Percentiles rank a stretch among this genome's conserved stretches.
Conservation (phyloP, 2,113 vertebrate genomes). For the Eptesicus fuscus region DNA sequence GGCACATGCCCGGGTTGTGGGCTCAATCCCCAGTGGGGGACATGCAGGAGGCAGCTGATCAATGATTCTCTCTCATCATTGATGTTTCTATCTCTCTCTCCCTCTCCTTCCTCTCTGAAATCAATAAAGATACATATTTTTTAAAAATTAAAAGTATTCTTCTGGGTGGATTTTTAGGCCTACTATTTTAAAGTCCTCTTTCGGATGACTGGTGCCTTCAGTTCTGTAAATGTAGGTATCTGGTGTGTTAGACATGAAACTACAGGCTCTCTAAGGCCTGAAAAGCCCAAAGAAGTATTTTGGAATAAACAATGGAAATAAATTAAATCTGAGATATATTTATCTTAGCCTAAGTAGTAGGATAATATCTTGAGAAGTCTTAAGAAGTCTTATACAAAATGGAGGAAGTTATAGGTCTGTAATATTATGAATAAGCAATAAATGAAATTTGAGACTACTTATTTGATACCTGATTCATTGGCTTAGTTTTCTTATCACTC, state of each 20-base stretch:
- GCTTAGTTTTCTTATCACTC: neutral
- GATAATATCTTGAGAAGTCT: neutral
- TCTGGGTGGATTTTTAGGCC: neutral
- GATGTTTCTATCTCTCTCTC: no score
- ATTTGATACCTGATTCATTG: neutral
- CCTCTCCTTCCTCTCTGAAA: no score
- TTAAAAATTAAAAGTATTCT: neutral
- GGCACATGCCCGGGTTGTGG: no score
- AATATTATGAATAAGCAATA: neutral
- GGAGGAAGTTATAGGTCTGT: neutral
- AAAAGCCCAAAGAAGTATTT: slow-evolving; percentile 8
- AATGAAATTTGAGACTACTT: neutral
- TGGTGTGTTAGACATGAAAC: neutral
- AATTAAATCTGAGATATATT: neutral
- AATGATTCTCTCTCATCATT: no score
- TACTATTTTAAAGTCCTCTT: neutral
- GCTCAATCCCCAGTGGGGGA: no score
- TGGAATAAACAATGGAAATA: neutral
- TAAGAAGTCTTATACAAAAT: neutral
- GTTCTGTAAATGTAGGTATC: neutral
- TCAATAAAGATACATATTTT: no score
- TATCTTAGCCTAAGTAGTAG: neutral
- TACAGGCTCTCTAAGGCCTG: neutral
- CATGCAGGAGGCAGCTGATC: no score
- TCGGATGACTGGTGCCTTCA: neutral